A percentile compares a stretch with the other conserved stretches of the same genome.
phyloP scores from a whole-genome alignment of 2,113 vertebrate genomes.

The Poicephalus meyeri region DNA sequence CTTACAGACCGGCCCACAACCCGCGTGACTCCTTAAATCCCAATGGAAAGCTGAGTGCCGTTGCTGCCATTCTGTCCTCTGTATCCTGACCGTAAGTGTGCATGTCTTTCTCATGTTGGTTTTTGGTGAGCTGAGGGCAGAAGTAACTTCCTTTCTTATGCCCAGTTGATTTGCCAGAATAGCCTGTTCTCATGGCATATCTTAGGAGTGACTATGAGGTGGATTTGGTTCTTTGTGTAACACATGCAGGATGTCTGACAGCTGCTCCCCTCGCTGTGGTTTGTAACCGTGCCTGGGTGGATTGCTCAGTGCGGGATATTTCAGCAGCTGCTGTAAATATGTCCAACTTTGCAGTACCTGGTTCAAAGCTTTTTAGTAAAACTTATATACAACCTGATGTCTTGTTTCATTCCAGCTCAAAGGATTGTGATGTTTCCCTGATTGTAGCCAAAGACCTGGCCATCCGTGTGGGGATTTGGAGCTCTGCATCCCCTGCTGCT shows the following conservation, averaged over 20 bases:
- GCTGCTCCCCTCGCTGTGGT: not conserved
- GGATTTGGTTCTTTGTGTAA: not conserved
- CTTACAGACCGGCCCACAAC: not conserved
- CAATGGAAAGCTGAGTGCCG: not conserved
- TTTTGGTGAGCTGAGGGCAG: not conserved
- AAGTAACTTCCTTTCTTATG: not conserved
- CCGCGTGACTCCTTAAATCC: not conserved
- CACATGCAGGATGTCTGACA: not conserved
- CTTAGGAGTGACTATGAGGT: not conserved
- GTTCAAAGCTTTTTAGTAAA: constrained; percentile 64
- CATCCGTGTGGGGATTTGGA: not conserved
- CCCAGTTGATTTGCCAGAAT: not conserved
- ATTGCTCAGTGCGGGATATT: constrained; percentile 18
- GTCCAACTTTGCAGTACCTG: not conserved
- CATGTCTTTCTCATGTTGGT: not conserved
- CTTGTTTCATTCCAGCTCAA: not conserved
- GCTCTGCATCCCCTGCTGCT: not conserved
- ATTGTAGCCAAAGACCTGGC: not conserved
- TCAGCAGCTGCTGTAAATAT: constrained; percentile 11
- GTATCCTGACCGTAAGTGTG: not conserved
- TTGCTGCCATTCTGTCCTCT: not conserved
- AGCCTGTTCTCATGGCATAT: not conserved
- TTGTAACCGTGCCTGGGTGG: not conserved
- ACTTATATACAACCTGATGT: not conserved
- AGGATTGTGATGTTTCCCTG: not conserved